Conservation (phyloP, 2,888 invertebrate genomes). For the Spisula solida region DNA sequence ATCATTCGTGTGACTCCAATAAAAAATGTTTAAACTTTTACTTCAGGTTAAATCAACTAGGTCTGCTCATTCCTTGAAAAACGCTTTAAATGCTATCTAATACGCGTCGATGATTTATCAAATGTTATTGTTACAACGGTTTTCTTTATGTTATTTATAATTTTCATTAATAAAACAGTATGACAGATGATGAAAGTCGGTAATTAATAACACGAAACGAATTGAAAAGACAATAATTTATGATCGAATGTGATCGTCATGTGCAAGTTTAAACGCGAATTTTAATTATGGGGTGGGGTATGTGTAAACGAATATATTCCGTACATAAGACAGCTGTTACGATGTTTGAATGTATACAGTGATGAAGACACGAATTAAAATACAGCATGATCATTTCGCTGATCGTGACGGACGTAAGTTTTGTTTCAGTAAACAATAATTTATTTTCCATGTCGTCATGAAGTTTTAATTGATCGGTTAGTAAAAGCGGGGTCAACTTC, state of each 20-base stretch:
- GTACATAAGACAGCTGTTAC: background rate
- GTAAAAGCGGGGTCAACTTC: no score
- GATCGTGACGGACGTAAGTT: no score
- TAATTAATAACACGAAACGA: conserved; percentile 11
- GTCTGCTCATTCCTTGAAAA: background rate
- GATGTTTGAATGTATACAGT: background rate
- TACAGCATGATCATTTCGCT: no score
- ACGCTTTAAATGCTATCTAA: background rate
- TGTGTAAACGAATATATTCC: background rate
- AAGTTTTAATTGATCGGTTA: no score
- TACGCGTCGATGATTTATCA: conserved; percentile 21
- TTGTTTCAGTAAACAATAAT: no score
- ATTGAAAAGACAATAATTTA: conserved; percentile 2
- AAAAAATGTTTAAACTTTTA: background rate
- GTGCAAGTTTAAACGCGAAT: background rate
- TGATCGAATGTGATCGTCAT: background rate
- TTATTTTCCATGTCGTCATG: no score
- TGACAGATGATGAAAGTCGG: background rate
- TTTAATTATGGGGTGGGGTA: background rate
- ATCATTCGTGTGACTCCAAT: background rate
- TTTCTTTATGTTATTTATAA: background rate
- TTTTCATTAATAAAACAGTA: background rate
- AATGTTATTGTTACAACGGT: background rate
- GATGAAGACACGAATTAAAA: no score
- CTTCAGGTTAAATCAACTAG: background rate